These are phyloP conservation scores for Sisyra terminalis DNA, from an alignment of 2,888 invertebrate species.

Conservation along the genomic window DNA sequence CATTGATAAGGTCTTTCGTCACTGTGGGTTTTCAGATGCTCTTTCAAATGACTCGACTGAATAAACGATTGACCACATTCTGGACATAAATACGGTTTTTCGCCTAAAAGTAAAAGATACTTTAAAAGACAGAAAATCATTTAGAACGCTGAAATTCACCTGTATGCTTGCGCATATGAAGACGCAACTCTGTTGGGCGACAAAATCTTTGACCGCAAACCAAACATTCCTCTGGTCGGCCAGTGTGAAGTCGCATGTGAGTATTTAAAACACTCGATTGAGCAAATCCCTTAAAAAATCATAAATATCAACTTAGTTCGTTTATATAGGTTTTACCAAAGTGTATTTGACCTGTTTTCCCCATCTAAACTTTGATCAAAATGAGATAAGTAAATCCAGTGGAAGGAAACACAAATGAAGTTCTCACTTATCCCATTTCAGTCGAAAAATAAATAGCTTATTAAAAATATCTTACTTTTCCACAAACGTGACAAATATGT, in stretches of 20 bases:
- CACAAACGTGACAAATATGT: constrained; percentile 20
- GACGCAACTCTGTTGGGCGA: constrained; percentile 19
- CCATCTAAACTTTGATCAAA: no score
- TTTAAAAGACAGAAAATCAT: not conserved
- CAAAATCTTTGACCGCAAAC: constrained; percentile 23
- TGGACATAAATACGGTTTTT: constrained; percentile 22
- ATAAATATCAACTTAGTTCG: not conserved
- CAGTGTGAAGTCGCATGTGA: constrained; percentile 22
- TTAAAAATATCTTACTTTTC: constrained; percentile 15
- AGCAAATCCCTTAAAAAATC: constrained; percentile 17
- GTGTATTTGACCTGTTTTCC: no score
- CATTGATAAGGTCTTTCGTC: constrained; percentile 21
- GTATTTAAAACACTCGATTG: constrained; percentile 22
- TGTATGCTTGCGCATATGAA: constrained; percentile 23
- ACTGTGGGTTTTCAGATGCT: constrained; percentile 21
- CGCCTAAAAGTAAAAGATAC: constrained; percentile 16
- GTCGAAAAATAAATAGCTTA: not conserved
- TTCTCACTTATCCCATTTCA: not conserved
- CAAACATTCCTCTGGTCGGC: constrained; percentile 19
- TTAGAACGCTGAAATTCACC: constrained; percentile 13
- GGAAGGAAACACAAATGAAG: no score
- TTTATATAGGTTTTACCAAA: no score
- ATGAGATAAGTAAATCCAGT: no score
- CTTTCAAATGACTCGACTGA: constrained; percentile 22
- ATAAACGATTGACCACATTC: constrained; percentile 21